These are phyloP conservation scores for Drosophila parvula DNA, from an alignment of 1,140 invertebrate species.

Conservation along the genomic window DNA sequence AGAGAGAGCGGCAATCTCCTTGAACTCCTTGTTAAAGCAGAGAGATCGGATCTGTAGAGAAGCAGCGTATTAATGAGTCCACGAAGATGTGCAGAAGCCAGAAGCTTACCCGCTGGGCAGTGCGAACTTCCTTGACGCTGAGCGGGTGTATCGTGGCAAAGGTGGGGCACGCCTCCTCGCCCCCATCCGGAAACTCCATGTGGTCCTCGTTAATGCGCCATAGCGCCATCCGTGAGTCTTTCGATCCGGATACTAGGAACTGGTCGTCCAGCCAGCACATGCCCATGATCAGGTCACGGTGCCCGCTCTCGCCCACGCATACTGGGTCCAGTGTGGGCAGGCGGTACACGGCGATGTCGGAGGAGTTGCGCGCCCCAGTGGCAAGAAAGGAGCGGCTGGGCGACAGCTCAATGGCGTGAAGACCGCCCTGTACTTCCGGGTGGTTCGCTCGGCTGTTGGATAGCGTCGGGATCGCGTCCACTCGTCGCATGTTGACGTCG, in stretches of 20 bases:
- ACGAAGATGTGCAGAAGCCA: background rate
- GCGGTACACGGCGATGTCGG: constrained; percentile 96
- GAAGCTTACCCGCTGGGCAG: constrained; percentile 85
- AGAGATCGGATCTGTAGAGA: constrained; percentile 90
- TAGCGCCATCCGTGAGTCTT: constrained; percentile 93
- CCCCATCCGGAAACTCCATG: constrained; percentile 85
- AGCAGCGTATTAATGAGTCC: background rate
- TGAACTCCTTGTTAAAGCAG: constrained; percentile 93
- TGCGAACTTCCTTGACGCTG: constrained; percentile 90
- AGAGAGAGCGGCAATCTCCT: constrained; percentile 96
- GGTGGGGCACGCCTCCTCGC: constrained; percentile 85
- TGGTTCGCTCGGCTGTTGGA: constrained; percentile 85
- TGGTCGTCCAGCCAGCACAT: constrained; percentile 98
- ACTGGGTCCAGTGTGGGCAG: constrained; percentile 97
- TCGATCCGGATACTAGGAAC: constrained; percentile 96
- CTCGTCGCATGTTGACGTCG: constrained; percentile 90
- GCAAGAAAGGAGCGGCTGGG: constrained; percentile 95
- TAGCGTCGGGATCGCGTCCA: constrained; percentile 94
- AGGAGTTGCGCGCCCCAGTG: constrained; percentile 96
- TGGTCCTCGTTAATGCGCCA: constrained; percentile 89
- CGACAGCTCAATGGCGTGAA: constrained; percentile 97
- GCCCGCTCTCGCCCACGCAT: constrained; percentile 96
- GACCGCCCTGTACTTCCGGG: constrained; percentile 92
- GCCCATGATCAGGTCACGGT: constrained; percentile 98
- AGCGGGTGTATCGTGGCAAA: constrained; percentile 88